phyloP scores from a whole-genome alignment of 2,888 invertebrate genomes.

The Drosophila hamatofila region DNA sequence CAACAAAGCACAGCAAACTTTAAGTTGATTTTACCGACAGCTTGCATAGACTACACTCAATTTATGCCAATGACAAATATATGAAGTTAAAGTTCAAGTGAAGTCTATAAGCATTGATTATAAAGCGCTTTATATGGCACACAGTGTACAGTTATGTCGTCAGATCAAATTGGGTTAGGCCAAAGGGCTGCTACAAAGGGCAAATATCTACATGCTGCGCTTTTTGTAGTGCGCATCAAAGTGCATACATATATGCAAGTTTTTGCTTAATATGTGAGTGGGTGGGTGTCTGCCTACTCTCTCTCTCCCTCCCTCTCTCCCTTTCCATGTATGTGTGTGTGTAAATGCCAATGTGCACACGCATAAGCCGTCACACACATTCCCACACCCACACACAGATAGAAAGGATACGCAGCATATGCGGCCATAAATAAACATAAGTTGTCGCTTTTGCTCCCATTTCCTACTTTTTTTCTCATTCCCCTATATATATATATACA shows the following conservation, averaged over 20 bases:
- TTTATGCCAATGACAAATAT: neutral
- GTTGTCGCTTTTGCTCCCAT: conserved; percentile 59
- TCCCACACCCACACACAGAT: conserved; percentile 1
- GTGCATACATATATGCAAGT: conserved; percentile 25
- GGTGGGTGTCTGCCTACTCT: neutral
- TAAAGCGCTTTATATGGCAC: neutral
- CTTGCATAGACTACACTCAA: neutral
- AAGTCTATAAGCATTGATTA: neutral
- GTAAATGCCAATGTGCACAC: conserved; percentile 33
- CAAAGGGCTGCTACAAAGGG: neutral
- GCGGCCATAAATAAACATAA: conserved; percentile 74
- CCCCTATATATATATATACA: neutral
- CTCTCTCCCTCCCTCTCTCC: neutral
- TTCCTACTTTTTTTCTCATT: conserved; percentile 15
- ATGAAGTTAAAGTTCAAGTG: conserved; percentile 1
- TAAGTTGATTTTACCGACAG: neutral
- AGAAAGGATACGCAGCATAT: conserved; percentile 54
- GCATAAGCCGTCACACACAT: conserved; percentile 22
- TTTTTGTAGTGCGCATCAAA: conserved; percentile 14
- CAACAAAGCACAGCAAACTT: neutral
- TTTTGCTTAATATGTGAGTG: conserved; percentile 9
- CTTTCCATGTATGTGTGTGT: conserved; percentile 12
- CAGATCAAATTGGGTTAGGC: conserved; percentile 1
- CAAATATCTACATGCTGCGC: conserved; percentile 22
- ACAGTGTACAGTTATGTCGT: neutral